A percentile compares a stretch with the other conserved stretches of the same genome.
Conservation (phyloP, 2,113 vertebrate species). For the Azemiops feae region DNA sequence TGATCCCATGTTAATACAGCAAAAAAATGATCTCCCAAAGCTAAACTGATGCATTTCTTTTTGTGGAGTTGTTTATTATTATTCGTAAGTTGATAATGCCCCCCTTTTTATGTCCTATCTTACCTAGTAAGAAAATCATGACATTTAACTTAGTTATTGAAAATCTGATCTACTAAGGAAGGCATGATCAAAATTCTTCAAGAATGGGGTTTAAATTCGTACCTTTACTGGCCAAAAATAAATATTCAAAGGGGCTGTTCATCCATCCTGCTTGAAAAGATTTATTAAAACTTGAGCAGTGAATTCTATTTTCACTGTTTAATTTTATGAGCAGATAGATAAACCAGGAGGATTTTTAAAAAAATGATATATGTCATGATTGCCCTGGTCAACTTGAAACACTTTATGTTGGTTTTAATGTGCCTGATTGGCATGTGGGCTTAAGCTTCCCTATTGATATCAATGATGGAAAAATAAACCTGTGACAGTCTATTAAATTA, state of each 20-base stretch:
- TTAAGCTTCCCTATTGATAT: not conserved
- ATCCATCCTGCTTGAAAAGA: not conserved
- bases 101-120: not conserved
- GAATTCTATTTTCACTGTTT: not conserved
- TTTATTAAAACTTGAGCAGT: not conserved
- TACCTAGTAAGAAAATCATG: not conserved
- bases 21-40: not conserved
- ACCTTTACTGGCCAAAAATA: not conserved
- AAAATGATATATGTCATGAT: not conserved
- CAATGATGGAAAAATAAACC: not conserved
- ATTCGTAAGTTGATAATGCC: not conserved
- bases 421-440: not conserved
- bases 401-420: not conserved
- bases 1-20: not conserved
- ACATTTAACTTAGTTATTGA: not conserved
- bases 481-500: not conserved
- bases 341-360: not conserved
- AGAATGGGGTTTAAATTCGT: not conserved
- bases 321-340: not conserved
- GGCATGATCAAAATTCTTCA: not conserved
- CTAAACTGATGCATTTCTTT: not conserved
- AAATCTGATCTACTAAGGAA: not conserved
- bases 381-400: not conserved
- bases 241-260: not conserved
- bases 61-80: not conserved